These are phyloP conservation scores for Amyelois transitella DNA, from an alignment of 1,140 invertebrate species.

Conservation along the genomic window DNA sequence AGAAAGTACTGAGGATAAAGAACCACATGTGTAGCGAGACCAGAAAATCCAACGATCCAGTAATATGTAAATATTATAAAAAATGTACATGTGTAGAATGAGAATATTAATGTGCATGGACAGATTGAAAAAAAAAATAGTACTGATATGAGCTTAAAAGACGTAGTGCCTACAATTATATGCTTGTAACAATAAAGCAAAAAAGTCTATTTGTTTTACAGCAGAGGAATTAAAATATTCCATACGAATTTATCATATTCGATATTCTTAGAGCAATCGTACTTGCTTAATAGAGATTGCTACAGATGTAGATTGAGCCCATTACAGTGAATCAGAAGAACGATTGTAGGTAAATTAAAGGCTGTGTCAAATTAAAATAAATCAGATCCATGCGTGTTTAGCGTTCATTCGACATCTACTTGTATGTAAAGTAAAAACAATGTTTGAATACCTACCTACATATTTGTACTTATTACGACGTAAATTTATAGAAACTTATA, in stretches of 20 bases:
- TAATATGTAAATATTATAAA: conserved; percentile 39
- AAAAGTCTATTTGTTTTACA: conserved; percentile 33
- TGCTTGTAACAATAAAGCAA: conserved; percentile 59
- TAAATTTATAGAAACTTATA: conserved; percentile 64
- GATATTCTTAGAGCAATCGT: conserved; percentile 2
- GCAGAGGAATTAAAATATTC: conserved; percentile 32
- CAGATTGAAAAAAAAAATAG: conserved; percentile 62
- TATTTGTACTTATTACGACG: conserved; percentile 56
- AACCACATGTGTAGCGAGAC: background rate
- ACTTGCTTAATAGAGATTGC: conserved; percentile 7
- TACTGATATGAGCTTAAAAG: conserved; percentile 73
- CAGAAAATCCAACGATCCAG: conserved; percentile 10
- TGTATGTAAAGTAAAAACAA: background rate
- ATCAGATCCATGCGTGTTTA: conserved; percentile 1
- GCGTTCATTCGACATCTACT: background rate
- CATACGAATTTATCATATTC: conserved; percentile 23
- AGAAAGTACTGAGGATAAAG: background rate
- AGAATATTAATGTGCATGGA: conserved; percentile 57
- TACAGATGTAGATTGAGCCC: conserved; percentile 2
- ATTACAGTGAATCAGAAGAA: conserved; percentile 1
- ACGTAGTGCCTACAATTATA: conserved; percentile 73
- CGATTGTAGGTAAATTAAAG: conserved; percentile 30
- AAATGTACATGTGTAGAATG: conserved; percentile 53
- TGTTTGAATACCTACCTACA: conserved; percentile 39
- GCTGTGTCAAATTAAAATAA: conserved; percentile 32